Conservation (phyloP, 2,797 vertebrate species). For the Meda fulgida region DNA sequence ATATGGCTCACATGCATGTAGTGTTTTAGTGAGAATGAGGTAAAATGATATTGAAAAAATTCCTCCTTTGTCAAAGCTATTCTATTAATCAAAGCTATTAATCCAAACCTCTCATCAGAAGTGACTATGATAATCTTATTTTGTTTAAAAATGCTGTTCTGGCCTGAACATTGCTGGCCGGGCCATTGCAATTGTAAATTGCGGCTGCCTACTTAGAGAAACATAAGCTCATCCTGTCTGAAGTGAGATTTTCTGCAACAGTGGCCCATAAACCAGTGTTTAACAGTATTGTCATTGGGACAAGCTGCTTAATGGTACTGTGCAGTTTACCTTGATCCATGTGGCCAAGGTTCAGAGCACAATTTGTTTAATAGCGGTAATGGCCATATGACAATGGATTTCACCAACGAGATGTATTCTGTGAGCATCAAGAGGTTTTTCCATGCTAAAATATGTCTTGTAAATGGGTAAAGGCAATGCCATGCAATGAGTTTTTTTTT, state of each 20-base stretch:
- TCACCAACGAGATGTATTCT: conserved; percentile 24
- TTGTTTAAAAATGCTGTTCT: conserved; percentile 10
- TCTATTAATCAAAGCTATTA: conserved; percentile 38
- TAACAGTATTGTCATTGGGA: conserved; percentile 48
- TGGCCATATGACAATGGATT: conserved; percentile 45
- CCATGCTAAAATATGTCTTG: not conserved
- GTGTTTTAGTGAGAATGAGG: conserved; percentile 21
- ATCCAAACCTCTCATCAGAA: conserved; percentile 25
- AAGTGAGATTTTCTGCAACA: conserved; percentile 49
- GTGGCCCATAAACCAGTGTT: conserved; percentile 38
- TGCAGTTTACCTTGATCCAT: conserved; percentile 41
- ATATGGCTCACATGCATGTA: conserved; percentile 31
- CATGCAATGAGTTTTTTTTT: not conserved
- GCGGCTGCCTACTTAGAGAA: conserved; percentile 32
- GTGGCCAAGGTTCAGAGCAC: conserved; percentile 28
- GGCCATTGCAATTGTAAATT: conserved; percentile 23
- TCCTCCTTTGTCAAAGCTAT: conserved; percentile 24
- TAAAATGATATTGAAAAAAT: conserved; percentile 49
- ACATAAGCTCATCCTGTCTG: conserved; percentile 45
- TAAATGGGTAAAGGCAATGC: conserved; percentile 30
- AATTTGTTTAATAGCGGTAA: conserved; percentile 45
- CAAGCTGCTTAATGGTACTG: conserved; percentile 50
- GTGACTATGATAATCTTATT: conserved; percentile 29
- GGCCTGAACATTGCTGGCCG: conserved; percentile 16
- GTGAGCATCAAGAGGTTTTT: conserved; percentile 11